Evolutionary conservation across 1,140 invertebrate species (phyloP), one percentile per base, ranked within the genome.

Genomic region (Hormaphis cornu): DNA sequence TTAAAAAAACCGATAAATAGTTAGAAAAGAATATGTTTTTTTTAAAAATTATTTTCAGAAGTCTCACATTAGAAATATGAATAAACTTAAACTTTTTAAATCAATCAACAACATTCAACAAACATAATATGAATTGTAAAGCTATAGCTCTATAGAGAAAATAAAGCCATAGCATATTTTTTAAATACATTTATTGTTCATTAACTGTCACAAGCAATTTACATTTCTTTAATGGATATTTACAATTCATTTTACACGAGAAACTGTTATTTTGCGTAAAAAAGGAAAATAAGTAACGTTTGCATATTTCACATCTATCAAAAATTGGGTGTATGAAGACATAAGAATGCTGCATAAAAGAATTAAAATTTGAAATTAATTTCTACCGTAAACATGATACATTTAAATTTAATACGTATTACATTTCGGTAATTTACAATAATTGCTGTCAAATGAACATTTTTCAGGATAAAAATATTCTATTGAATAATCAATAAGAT

Each of bases 61-160:
- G 14, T 24, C 26, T 59, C 16, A 42, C 42, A 61, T n/a, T 7
- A 61, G 58, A 44, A 28, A 30, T 44, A 18, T 61, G 26, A 66
- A 66, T 44, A 66, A 66, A 66, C 30, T 66, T 66, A 46, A 14
- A 66, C 40, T 46, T 66, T 8, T 46, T 46, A 30, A 44, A 66
- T 48, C 9, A 28, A 66, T 12, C n/a, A 66, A 66, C 59, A 48
- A 66, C 59, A 66, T 12, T 66, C 4, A 33, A 48, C 33, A 59
- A 48, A 28, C 26, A 53, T 54, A 56, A 12, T n/a, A 37, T 56
- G 37, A 37, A n/a, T n/a, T n/a, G n/a, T n/a, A n/a, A 56, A 56
- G 10, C 20, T 37, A 56, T 18, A 35, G 53, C 22, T 9, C 8
- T 28, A 44, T 33, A 18, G 26, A 46, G n/a, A 44, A 22, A 30